phyloP scores from a whole-genome alignment of 2,797 vertebrate genomes.

The Periophthalmus magnuspinnatus region DNA sequence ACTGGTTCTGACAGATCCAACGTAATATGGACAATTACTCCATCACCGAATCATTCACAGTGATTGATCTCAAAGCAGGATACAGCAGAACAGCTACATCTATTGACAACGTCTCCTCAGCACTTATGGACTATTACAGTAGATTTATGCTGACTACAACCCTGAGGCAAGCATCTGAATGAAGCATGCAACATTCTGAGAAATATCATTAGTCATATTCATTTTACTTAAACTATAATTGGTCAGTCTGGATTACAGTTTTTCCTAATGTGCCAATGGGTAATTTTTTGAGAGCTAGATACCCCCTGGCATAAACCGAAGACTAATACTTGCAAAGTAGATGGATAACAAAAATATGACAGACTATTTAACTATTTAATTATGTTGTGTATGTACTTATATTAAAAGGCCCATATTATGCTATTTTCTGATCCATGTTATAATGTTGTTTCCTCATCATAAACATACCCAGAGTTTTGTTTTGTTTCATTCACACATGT shows the following conservation, averaged over 20 bases:
- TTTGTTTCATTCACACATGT: too few species aligned
- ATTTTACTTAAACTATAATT: neutral
- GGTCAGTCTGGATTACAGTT: neutral
- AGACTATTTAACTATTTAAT: too few species aligned
- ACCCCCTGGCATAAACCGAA: neutral
- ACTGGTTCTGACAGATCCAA: neutral
- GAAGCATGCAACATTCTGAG: neutral
- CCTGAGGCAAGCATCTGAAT: neutral
- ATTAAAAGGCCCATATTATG: too few species aligned
- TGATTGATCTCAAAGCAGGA: neutral
- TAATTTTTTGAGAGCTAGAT: too few species aligned
- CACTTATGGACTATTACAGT: neutral
- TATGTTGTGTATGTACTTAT: too few species aligned
- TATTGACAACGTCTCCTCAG: neutral
- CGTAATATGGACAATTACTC: constrained; percentile 6
- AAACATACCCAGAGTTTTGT: too few species aligned
- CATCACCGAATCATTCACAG: constrained; percentile 4
- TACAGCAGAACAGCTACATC: neutral
- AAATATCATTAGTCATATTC: neutral
- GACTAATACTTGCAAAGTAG: neutral
- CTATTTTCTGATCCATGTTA: too few species aligned
- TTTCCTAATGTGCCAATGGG: too few species aligned
- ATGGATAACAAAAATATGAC: too few species aligned
- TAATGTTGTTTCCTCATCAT: too few species aligned
- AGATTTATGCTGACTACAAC: neutral